Percentiles rank a stretch among this genome's conserved stretches.
Conservation (phyloP, 1,140 invertebrate genomes). For the Drosophila aff. region DNA sequence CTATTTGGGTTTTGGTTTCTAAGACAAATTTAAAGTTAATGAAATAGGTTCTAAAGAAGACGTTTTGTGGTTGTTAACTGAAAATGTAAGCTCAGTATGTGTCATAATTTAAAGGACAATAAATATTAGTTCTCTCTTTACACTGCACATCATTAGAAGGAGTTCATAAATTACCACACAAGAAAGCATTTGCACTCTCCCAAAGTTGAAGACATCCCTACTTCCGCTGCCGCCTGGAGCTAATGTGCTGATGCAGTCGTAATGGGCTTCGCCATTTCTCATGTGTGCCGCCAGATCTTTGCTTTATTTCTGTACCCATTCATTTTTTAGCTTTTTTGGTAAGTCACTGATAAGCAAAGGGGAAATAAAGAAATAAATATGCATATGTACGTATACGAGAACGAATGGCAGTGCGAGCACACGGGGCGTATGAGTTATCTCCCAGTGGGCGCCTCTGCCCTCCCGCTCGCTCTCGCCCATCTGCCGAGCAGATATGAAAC, state of each 20-base stretch:
- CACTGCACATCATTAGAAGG: background rate
- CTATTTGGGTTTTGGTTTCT: background rate
- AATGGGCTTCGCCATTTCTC: conserved; percentile 79
- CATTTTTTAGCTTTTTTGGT: conserved; percentile 48
- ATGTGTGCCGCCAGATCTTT: conserved; percentile 49
- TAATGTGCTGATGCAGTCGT: conserved; percentile 71
- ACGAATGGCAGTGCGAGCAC: conserved; percentile 1
- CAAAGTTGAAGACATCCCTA: background rate
- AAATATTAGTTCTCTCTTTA: background rate
- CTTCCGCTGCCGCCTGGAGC: conserved; percentile 17
- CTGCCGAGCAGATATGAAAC: conserved; percentile 68
- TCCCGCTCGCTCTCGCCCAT: conserved; percentile 14
- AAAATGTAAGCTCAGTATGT: no score
- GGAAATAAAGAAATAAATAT: conserved; percentile 84
- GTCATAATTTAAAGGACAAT: no score
- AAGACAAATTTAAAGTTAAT: background rate
- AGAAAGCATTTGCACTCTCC: conserved; percentile 3
- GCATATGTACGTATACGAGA: conserved; percentile 51
- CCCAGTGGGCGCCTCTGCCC: background rate
- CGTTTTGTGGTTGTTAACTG: background rate
- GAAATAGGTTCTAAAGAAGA: background rate
- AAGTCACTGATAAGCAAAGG: conserved; percentile 74
- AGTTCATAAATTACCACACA: conserved; percentile 26
- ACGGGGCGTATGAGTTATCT: conserved; percentile 79
- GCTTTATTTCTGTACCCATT: conserved; percentile 58